Base-by-base conservation (phyloP, 2,113 vertebrate species). In the Datnioides undecimradiatus region DNA sequence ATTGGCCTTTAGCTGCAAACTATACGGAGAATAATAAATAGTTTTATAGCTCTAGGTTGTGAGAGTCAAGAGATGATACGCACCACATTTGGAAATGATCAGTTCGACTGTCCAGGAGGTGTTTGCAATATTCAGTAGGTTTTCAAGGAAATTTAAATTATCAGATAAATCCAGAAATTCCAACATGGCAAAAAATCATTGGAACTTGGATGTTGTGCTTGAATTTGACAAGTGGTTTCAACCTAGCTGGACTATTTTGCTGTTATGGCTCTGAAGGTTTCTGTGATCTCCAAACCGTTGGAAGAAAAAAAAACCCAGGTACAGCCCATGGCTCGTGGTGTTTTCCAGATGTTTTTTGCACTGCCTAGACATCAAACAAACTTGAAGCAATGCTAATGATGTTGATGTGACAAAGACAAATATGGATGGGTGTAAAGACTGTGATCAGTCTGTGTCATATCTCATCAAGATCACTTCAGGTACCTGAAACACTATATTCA, bases 11-110 rank as follows among this genome's bases (percentile, higher is more conserved):
- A 29, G 31, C 48, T 66, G 55, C 23, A 70, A 83, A 69, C 52
- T 36, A 45, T 23, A 48, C 65, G 58, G 71, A 58, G 16, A 49
- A 55, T 38, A 66, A 82, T 86, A 84, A 80, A 87, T 82, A 13
- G 17, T 76, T 59, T 45, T 54, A 71, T n/a, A 67, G 2, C 17
- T 76, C 68, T 69, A 54, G 68, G 72, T 45, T 6, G 1, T 76
- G 43, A 59, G 34, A 83, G 63, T 67, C 48, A n/a, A 72, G 34
- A 52, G 57, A 71, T 83, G 70, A 58, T 75, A 34, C 34, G 60
- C 3, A 3, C 27, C 67, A 73, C 85, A 83, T 86, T 91, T 90
- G 85, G 85, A 75, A 82, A 69, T 31, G 31, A 79, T 87, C 70
- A 73, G 33, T 77, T 75, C 21, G 63, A 49, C 60, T 73, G 29